Evolutionary conservation across 2,888 invertebrate species (phyloP), one percentile per base, ranked within the genome.

Genomic region (Lasioglossum zephyrum): DNA sequence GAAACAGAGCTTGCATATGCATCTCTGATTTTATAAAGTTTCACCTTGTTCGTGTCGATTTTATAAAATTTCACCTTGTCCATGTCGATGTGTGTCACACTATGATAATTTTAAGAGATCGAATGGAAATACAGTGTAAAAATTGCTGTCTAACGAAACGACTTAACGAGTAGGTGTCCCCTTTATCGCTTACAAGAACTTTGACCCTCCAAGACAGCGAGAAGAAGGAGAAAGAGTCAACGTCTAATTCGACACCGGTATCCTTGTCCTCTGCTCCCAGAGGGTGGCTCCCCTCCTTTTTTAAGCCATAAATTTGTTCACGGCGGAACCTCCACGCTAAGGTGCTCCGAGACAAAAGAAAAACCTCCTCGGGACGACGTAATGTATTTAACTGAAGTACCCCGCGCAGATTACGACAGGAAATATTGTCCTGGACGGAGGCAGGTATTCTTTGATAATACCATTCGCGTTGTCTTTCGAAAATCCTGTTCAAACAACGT

Each of bases 131-230:
- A 31, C 16, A 0, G 9, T 1, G 53, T 53, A 22, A 31, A 63
- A 69, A 39, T 69, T 18, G 18, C 36, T 16, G 18, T 87, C 88
- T 81, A 88, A 92, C 92, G 93, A 89, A 88, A 92, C 92, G 92
- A 89, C 93, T 91, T 93, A 93, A 93, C 93, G 93, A 93, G 91
- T 92, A 92, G 92, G 91, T 94, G 95, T 95, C 94, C 94, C 94
- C 94, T 95, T 95, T 94, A 94, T 94, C 94, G 94, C 94, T 95
- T 94, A 93, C 93, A 94, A 94, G 94, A 94, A 94, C 93, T 94
- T 93, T 93, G 93, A 93, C 93, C 94, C 93, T 92, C 92, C 77
- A 75, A 84, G 73, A 77, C 63, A 70, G 76, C n/a, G 77, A 69
- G 77, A 73, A 81, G 57, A 83, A 79, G 81, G 63, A 73, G 84